Evolutionary conservation across 2,797 vertebrate species (phyloP).

Genomic region (Myiothlypis chrysogaster): DNA sequence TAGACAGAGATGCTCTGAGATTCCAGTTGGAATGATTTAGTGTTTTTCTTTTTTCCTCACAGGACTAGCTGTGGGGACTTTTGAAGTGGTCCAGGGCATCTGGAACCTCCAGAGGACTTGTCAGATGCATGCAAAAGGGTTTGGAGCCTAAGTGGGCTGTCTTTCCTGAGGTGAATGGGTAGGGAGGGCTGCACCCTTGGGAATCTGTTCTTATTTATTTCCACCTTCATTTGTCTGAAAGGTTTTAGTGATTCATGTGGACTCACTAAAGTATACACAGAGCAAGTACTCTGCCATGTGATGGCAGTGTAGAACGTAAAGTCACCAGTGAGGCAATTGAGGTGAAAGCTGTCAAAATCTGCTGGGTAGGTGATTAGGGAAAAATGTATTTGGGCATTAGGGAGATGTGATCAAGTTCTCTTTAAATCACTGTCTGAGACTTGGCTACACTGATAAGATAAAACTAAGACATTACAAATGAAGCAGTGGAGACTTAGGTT

Average conservation of each 20-base stretch:
- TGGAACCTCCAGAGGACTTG: background rate
- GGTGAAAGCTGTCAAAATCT: background rate
- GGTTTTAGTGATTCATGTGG: background rate
- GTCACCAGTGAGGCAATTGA: background rate
- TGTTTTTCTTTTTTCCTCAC: background rate
- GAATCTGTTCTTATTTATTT: background rate
- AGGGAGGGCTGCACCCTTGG: background rate
- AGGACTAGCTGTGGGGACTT: background rate
- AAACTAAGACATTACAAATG: background rate
- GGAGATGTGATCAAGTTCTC: background rate
- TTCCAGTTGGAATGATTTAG: background rate
- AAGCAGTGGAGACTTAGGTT: background rate
- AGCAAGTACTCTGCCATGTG: background rate
- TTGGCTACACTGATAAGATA: constrained; percentile 21
- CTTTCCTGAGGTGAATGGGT: background rate
- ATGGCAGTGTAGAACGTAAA: background rate
- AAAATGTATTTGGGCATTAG: background rate
- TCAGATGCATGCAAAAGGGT: background rate
- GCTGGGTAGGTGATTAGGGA: background rate
- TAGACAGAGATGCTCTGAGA: background rate
- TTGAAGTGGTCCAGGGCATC: background rate
- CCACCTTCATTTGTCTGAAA: background rate
- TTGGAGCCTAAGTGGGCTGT: background rate
- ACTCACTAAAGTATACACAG: background rate
- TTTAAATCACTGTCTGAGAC: background rate